phyloP scores from a whole-genome alignment of 2,113 vertebrate species.

The Hiodon tergisus region DNA sequence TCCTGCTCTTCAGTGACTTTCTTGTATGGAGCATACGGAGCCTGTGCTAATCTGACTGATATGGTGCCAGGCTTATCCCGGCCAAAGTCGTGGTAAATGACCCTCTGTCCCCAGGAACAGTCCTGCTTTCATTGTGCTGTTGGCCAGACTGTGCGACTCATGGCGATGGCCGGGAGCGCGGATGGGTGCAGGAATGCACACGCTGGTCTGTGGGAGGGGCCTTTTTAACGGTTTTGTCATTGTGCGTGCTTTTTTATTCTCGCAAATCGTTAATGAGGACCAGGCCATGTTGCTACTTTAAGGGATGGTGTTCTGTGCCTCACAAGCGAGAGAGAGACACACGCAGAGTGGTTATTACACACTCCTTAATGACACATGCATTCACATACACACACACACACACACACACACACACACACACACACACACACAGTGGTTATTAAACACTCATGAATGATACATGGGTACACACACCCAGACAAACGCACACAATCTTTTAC shows the following conservation, averaged over 20 bases:
- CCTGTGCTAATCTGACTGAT: constrained; percentile 29
- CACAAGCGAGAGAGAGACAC: constrained; percentile 30
- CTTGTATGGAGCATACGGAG: not conserved
- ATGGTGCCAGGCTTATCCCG: constrained; percentile 25
- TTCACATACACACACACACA: constrained; percentile 34
- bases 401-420: constrained; percentile 34
- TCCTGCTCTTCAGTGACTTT: not conserved
- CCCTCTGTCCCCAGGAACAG: constrained; percentile 35
- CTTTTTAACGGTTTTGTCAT: constrained; percentile 10
- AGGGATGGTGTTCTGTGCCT: constrained; percentile 22
- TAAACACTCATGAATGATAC: not conserved
- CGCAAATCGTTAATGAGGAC: constrained; percentile 20
- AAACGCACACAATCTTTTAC: constrained; percentile 26
- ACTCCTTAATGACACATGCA: constrained; percentile 5
- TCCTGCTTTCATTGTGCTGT: constrained; percentile 11
- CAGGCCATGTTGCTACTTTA: constrained; percentile 8
- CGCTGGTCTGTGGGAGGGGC: constrained; percentile 20
- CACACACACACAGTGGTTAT: not conserved
- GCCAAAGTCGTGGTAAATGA: constrained; percentile 25
- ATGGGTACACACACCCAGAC: constrained; percentile 23
- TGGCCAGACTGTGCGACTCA: not conserved
- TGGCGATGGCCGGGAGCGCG: not conserved
- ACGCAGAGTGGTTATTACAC: constrained; percentile 1
- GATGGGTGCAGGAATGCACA: constrained; percentile 10
- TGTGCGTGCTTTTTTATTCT: constrained; percentile 16